Conservation (phyloP, 2,888 invertebrate species). For the Belgica antarctica region DNA sequence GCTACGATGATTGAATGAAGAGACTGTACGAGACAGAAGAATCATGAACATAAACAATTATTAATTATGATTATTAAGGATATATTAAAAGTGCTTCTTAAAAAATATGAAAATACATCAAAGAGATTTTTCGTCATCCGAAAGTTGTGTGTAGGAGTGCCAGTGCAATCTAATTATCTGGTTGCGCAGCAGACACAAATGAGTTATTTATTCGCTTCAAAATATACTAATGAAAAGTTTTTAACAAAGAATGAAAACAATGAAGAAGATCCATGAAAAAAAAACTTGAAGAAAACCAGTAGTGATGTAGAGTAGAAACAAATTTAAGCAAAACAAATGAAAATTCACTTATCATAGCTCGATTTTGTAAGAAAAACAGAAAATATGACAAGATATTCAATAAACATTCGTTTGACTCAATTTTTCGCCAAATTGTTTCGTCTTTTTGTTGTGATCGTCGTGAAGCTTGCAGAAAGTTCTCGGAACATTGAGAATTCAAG, state of each 20-base stretch:
- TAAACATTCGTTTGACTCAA: too few relatives aligned
- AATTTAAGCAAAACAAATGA: constrained; percentile 24
- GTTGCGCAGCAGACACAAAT: constrained; percentile 19
- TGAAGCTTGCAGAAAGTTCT: too few relatives aligned
- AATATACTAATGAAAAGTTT: constrained; percentile 36
- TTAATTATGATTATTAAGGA: constrained; percentile 19
- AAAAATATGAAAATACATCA: constrained; percentile 30
- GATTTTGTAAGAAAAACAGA: too few relatives aligned
- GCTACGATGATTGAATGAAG: constrained; percentile 4
- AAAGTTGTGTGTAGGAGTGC: neutral
- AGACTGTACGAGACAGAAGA: constrained; percentile 17
- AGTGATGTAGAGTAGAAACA: constrained; percentile 41
- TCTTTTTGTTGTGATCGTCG: too few relatives aligned
- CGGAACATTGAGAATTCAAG: too few relatives aligned
- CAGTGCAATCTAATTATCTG: neutral
- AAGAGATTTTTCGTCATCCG: neutral
- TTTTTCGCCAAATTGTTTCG: too few relatives aligned
- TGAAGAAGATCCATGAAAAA: constrained; percentile 30
- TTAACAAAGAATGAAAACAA: constrained; percentile 14
- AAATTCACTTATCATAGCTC: constrained; percentile 18
- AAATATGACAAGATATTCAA: too few relatives aligned
- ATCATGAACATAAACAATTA: constrained; percentile 25
- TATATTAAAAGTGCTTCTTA: constrained; percentile 44
- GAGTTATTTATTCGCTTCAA: constrained; percentile 44
- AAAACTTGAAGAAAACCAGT: constrained; percentile 36